Base-by-base conservation (phyloP, 2,888 invertebrate species). In the Cantharis lateralis region DNA sequence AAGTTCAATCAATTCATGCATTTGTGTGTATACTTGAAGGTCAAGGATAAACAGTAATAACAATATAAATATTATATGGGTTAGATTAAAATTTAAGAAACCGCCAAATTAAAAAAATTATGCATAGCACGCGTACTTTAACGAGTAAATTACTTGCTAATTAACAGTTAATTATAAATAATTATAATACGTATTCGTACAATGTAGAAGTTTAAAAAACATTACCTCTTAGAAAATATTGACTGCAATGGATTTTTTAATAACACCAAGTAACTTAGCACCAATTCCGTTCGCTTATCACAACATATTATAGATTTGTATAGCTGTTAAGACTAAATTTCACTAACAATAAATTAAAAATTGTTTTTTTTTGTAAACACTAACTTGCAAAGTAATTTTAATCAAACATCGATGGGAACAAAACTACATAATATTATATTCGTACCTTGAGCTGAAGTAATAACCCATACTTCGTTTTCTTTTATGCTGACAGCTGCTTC, bases 401-500 rank as follows among this genome's bases (percentile, higher is more conserved):
- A 48, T 48, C 48, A 48, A 48, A 48, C 48, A n/a, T 48, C 48
- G 62, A 15, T 20, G 18, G 63, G 28, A 26, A 63, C 61, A 63
- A 28, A 71, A 71, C 15, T 16, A 28, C 63, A 62, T 63, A 71
- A 62, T 63, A 71, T 28, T 16, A 63, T 28, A 32, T 64, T 10
- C 3, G 4, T 13, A 26, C 18, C 73, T 73, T 73, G 68, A 62
- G 68, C 28, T 68, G 72, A 68, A 72, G 68, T 61, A 68, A 72
- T 68, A 68, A 68, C 20, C 15, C 26, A 68, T 61, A 20, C 62
- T 13, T 15, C 61, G 61, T 64, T 63, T 66, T 72, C 61, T 16
- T 72, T 71, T 32, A 48, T 48, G n/a, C 48, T 9, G 48, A 68
- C 73, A 73, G 68, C 68, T 73, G 73, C 62, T 24, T 62, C 26